These are phyloP conservation scores for Amblyopsis hoosieri DNA, from an alignment of 2,797 vertebrate species.

Conservation along the genomic window DNA sequence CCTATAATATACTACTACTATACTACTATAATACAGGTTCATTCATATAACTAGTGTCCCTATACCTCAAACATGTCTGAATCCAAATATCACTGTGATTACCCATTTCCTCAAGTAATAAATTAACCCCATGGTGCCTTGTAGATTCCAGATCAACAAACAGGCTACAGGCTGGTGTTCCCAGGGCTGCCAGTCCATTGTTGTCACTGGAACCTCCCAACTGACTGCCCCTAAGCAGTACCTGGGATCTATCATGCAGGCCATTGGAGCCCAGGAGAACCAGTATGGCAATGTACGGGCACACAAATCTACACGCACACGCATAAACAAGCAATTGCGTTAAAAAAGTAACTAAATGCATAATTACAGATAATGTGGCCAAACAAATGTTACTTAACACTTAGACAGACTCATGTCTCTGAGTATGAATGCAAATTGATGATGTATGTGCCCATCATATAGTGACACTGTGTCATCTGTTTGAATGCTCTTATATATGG, in stretches of 20 bases:
- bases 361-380: too few species aligned
- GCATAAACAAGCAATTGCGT: neutral
- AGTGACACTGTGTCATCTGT: too few species aligned
- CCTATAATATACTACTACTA: too few species aligned
- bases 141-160: constrained; percentile 72
- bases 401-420: too few species aligned
- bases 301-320: neutral
- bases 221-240: constrained; percentile 71
- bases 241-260: constrained; percentile 60
- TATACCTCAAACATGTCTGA: neutral
- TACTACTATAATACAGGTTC: too few species aligned
- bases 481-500: too few species aligned
- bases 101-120: too few species aligned
- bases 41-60: constrained; percentile 29
- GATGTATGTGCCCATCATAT: too few species aligned
- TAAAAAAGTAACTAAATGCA: too few species aligned
- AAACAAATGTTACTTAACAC: too few species aligned
- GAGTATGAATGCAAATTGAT: too few species aligned
- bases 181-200: constrained; percentile 79
- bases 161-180: constrained; percentile 65
- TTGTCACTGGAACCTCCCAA: constrained; percentile 80
- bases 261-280: constrained; percentile 63
- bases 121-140: neutral
- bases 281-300: constrained; percentile 54
- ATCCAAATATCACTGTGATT: too few species aligned